These are phyloP conservation scores for Chironomus striatipennis DNA, from an alignment of 1,140 invertebrate species.

Conservation along the genomic window DNA sequence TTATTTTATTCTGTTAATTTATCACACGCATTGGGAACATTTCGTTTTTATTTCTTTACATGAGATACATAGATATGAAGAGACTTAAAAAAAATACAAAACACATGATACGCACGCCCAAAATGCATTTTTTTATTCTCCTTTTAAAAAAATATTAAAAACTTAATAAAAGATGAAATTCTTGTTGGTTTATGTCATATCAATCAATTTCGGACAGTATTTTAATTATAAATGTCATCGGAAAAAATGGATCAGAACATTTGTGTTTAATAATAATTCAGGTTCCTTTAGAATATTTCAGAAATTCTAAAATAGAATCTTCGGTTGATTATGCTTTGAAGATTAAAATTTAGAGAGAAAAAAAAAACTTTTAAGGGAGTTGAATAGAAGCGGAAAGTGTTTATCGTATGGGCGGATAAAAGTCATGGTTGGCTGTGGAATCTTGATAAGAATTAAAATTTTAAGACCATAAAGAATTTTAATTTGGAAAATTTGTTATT, in stretches of 20 bases:
- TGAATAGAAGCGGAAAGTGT: too few relatives aligned
- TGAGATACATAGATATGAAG: not conserved
- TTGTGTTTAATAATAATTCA: not conserved
- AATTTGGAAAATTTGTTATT: too few relatives aligned
- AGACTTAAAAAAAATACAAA: not conserved
- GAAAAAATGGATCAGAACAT: not conserved
- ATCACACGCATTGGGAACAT: not conserved
- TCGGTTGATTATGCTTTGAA: not conserved
- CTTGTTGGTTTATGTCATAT: constrained; percentile 8
- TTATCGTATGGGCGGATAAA: too few relatives aligned
- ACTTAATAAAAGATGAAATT: not conserved
- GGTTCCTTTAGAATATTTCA: not conserved
- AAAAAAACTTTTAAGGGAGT: too few relatives aligned
- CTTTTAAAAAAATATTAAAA: too few relatives aligned
- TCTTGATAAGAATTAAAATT: too few relatives aligned
- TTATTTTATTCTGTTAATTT: not conserved
- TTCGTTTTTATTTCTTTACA: too few relatives aligned
- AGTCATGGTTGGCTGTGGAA: too few relatives aligned
- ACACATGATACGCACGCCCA: not conserved
- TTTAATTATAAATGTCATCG: constrained; percentile 9
- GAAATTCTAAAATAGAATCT: not conserved
- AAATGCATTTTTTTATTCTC: not conserved
- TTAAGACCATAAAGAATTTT: too few relatives aligned
- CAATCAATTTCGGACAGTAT: not conserved
- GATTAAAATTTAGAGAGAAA: too few relatives aligned